phyloP scores from a whole-genome alignment of 2,797 vertebrate genomes.

The Notamacropus eugenii region DNA sequence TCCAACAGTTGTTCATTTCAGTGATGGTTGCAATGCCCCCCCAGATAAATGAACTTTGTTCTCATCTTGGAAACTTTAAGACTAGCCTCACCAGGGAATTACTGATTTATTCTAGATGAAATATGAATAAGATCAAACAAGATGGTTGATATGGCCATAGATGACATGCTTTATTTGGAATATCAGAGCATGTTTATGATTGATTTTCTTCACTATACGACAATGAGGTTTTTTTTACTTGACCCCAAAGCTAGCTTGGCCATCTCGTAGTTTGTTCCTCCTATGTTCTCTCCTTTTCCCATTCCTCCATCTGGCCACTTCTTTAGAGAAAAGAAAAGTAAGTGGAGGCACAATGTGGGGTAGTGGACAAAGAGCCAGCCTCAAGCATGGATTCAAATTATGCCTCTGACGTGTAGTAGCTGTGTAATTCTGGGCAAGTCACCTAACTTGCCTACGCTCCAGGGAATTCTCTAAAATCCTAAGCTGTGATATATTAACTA shows the following conservation, averaged over 20 bases:
- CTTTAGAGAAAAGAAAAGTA: neutral
- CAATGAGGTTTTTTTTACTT: neutral
- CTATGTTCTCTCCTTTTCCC: neutral
- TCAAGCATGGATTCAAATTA: neutral
- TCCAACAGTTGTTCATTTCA: neutral
- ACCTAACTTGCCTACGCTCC: neutral
- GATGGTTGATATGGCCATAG: neutral
- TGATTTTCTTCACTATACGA: constrained; percentile 15
- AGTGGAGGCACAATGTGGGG: neutral
- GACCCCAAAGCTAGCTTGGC: constrained; percentile 25
- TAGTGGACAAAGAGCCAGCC: neutral
- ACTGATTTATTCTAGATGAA: constrained; percentile 53
- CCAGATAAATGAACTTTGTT: neutral
- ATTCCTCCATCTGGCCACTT: neutral
- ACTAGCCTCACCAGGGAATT: constrained; percentile 47
- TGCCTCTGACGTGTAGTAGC: neutral
- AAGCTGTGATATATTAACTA: neutral
- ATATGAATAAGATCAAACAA: constrained; percentile 28
- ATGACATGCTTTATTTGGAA: neutral
- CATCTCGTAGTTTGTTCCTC: constrained; percentile 32
- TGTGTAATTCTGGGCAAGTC: neutral
- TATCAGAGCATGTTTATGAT: neutral
- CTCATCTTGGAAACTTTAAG: constrained; percentile 31
- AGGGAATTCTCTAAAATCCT: neutral
- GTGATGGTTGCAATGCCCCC: neutral